Base-by-base conservation (phyloP, 2,888 invertebrate species). In the Chrysolina haemoptera region DNA sequence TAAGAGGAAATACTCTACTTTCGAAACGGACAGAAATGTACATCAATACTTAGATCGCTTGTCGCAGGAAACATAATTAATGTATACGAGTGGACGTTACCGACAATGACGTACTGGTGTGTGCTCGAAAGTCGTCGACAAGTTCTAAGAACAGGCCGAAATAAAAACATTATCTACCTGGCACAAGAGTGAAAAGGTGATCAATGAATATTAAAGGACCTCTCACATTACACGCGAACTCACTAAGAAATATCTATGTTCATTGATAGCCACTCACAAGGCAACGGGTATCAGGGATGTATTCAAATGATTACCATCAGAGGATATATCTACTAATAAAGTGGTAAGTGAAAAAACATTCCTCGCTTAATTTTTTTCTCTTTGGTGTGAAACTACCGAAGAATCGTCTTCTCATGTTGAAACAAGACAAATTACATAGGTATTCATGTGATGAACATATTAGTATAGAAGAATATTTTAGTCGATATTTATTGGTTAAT, bases 61-160 rank as follows among this genome's bases (percentile, higher is more conserved):
- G 35, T 65, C 65, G 27, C 43, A 46, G 27, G 16, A n/a, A 59
- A 59, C 65, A 50, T 65, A 50, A 46, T 20, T 40, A 46, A 50
- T 65, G 65, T 46, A 16, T 12, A 35, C 46, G 35, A 41, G 65
- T 20, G 41, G n/a, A 41, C 41, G 65, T 43, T 64, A 46, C 64
- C 41, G 43, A 64, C 64, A 64, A 43, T 64, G 46, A 64, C 46
- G 64, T 41, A 64, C n/a, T 64, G 64, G 59, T 59, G 35, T 35
- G 35, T 35, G 59, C 59, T 59, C 22, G 27, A 27, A 59, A 59
- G 27, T 59, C 59, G 59, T 59, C 59, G 59, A 59, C 59, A 59
- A 59, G 59, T 59, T 59, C 59, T 27, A 6, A 59, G 59, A 59
- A 59, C 59, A 11, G 59, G 35, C 59, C 59, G 59, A 59, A 59